Evolutionary conservation across 2,888 invertebrate genomes (phyloP).

Genomic region (Erebia ligea): DNA sequence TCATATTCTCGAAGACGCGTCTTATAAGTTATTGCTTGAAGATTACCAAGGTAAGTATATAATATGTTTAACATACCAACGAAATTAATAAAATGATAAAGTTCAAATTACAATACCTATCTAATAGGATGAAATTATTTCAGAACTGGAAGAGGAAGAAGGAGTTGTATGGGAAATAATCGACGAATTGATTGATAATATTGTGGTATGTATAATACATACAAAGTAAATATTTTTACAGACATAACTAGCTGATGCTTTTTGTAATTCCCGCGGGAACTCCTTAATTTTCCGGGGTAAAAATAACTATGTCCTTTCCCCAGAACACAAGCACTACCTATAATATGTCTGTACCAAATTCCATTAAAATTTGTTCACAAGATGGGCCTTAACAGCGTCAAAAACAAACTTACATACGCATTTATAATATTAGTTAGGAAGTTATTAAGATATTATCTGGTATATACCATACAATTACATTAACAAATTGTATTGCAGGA

Average conservation of each 20-base stretch:
- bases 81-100: background rate
- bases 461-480: background rate
- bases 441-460: too few species aligned
- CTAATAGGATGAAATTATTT: conserved; percentile 1
- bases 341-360: too few species aligned
- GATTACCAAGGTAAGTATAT: conserved; percentile 65
- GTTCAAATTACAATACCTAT: background rate
- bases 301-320: too few species aligned
- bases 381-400: too few species aligned
- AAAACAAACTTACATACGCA: too few species aligned
- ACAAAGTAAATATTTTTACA: background rate
- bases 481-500: background rate
- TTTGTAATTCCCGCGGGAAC: too few species aligned
- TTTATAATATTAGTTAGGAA: too few species aligned
- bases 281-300: too few species aligned
- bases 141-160: conserved; percentile 70
- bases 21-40: conserved; percentile 59
- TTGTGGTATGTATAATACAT: conserved; percentile 53
- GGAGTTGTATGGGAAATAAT: conserved; percentile 67
- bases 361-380: too few species aligned
- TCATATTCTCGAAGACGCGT: conserved; percentile 59
- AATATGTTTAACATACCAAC: conserved; percentile 13
- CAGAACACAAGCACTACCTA: too few species aligned
- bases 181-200: conserved; percentile 60
- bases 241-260: too few species aligned